Conservation (phyloP, 2,797 vertebrate genomes). For the Falco novaeseelandiae region DNA sequence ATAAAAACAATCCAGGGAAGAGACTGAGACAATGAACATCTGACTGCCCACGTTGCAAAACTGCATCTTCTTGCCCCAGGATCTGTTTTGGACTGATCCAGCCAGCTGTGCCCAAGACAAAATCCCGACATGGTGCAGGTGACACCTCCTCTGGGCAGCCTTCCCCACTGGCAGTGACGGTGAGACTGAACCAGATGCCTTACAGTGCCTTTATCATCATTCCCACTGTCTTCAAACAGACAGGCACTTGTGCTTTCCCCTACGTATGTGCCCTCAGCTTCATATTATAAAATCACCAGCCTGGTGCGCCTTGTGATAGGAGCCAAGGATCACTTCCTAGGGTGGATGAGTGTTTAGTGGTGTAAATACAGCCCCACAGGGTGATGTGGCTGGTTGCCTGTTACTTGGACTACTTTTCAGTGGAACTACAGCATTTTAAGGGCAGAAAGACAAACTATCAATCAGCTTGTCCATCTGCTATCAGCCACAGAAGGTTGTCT, state of each 20-base stretch:
- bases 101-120: background rate
- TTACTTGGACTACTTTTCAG: background rate
- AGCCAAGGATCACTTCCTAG: background rate
- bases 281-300: background rate
- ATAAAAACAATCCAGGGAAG: background rate
- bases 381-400: background rate
- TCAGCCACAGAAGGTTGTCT: background rate
- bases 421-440: background rate
- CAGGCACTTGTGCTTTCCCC: background rate
- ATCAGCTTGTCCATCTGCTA: background rate
- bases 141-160: background rate
- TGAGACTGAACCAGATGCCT: background rate
- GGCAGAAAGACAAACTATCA: background rate
- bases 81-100: background rate
- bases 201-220: background rate
- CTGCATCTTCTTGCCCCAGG: background rate
- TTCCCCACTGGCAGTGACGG: background rate
- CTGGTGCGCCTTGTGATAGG: background rate
- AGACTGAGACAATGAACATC: background rate
- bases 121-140: fast-evolving
- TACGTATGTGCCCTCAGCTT: background rate
- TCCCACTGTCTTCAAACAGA: background rate
- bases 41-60: background rate
- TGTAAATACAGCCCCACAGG: background rate
- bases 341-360: background rate